Evolutionary conservation across 2,888 invertebrate species (phyloP).

Genomic region (Caenorhabditis sp.): DNA sequence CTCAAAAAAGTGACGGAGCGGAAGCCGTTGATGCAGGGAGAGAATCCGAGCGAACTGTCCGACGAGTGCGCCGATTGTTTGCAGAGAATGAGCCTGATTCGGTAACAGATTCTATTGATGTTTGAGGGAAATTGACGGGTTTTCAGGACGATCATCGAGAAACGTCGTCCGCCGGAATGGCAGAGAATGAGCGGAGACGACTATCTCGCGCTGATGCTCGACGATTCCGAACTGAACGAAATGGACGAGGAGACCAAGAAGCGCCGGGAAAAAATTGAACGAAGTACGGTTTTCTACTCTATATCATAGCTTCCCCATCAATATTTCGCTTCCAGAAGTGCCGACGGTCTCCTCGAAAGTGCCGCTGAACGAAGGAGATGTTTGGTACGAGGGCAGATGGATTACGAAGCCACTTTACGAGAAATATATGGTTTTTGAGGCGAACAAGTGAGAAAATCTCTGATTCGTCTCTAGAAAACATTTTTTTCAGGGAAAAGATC

Average conservation of each 20-base stretch:
- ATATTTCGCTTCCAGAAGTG: constrained; percentile 33
- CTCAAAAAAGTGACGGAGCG: constrained; percentile 59
- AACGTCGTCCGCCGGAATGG: constrained; percentile 24
- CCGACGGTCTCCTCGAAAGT: neutral
- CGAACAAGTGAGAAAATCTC: constrained; percentile 3
- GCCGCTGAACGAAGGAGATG: constrained; percentile 24
- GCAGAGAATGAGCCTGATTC: constrained; percentile 61
- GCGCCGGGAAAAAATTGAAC: neutral
- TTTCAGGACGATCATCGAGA: constrained; percentile 49
- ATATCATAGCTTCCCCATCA: too few species aligned
- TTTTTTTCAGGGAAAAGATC: constrained; percentile 56
- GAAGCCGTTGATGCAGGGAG: constrained; percentile 22
- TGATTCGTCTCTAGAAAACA: neutral
- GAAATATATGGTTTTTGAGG: constrained; percentile 48
- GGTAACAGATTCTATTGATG: constrained; percentile 12
- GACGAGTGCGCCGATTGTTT: constrained; percentile 59
- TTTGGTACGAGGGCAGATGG: constrained; percentile 47
- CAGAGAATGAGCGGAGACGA: constrained; percentile 54
- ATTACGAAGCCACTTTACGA: constrained; percentile 21
- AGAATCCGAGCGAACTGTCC: constrained; percentile 46
- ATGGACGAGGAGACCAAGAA: neutral
- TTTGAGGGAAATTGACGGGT: neutral
- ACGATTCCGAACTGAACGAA: constrained; percentile 37
- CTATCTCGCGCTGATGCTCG: constrained; percentile 50
- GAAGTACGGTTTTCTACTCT: constrained; percentile 13